Base-by-base conservation (phyloP, 2,888 invertebrate genomes). In the Rhingia campestris region DNA sequence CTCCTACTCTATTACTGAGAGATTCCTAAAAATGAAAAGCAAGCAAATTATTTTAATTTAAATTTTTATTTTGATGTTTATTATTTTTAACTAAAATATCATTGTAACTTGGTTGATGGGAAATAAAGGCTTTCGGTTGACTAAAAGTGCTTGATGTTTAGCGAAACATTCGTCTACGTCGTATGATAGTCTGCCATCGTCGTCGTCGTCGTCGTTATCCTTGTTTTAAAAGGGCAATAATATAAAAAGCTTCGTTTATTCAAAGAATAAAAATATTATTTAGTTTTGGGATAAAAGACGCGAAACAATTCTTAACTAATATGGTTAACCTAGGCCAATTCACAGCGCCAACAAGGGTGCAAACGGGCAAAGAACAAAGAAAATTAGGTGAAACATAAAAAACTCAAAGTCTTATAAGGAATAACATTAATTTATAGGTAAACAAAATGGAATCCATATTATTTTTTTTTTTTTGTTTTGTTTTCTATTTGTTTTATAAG, bases 51-150 rank as follows among this genome's bases (percentile, higher is more conserved):
- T 59, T 59, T 49, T 64, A 33, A 47, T 64, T 73, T 54, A 37
- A 33, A 56, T 53, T 76, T 61, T 81, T 72, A 69, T 61, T 70
- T 61, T 76, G 43, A 73, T 73, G 43, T 54, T n/a, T 73, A 54
- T 72, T 70, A 72, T 81, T 81, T 76, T 82, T 74, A 82, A 82
- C 82, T 82, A 79, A 82, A 82, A 79, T 82, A 82, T 82, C 58
- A 63, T 58, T 73, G 75, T 72, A 69, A 69, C 66, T 72, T 58
- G 66, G 47, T 77, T 77, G 66, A 61, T 61, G 32, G 61, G 30
- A 32, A 64, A n/a, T n/a, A 63, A 66, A 66, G 76, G 74, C 67
- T 51, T 47, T 53, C 53, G 39, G n/a, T 73, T 74, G 41, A 47
- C 22, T 63, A 22, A 37, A 45, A 12, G 43, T 64, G 14, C 12